A percentile compares a stretch with the other conserved stretches of the same genome.
These are phyloP conservation scores for Ormyrus thymus DNA, from an alignment of 2,888 invertebrate species.

Conservation along the genomic window DNA sequence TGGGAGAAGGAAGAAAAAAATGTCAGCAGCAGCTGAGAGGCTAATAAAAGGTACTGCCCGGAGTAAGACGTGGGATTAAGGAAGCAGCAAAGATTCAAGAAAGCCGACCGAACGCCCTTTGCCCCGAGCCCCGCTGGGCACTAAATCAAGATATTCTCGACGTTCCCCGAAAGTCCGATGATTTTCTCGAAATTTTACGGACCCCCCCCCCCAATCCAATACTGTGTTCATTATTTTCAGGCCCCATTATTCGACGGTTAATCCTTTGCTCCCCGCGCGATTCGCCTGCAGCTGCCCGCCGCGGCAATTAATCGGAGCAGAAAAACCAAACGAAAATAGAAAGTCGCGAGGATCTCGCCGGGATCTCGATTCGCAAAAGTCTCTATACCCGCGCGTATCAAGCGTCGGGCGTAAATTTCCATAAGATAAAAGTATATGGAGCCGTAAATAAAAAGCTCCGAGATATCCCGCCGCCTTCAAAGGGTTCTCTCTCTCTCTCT, in stretches of 20 bases:
- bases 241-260: too few relatives aligned
- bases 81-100: conserved; percentile 9
- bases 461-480: neutral
- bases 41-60: too few relatives aligned
- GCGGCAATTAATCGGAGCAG: conserved; percentile 26
- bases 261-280: too few relatives aligned
- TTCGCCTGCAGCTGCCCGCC: too few relatives aligned
- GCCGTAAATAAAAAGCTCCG: conserved; percentile 37
- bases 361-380: neutral
- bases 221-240: too few relatives aligned
- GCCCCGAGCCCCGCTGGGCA: neutral
- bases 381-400: neutral
- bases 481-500: neutral
- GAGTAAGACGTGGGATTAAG: conserved; percentile 17
- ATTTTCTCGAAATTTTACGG: conserved; percentile 17
- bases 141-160: conserved; percentile 18
- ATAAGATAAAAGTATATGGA: neutral
- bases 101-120: conserved; percentile 32
- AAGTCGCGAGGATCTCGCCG: conserved; percentile 32
- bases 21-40: too few relatives aligned
- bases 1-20: too few relatives aligned
- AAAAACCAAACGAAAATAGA: conserved; percentile 52
- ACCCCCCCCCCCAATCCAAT: too few relatives aligned
- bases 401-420: too few relatives aligned
- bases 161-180: neutral